Base-by-base conservation (phyloP, 2,888 invertebrate genomes). In the Andrena dorsata region DNA sequence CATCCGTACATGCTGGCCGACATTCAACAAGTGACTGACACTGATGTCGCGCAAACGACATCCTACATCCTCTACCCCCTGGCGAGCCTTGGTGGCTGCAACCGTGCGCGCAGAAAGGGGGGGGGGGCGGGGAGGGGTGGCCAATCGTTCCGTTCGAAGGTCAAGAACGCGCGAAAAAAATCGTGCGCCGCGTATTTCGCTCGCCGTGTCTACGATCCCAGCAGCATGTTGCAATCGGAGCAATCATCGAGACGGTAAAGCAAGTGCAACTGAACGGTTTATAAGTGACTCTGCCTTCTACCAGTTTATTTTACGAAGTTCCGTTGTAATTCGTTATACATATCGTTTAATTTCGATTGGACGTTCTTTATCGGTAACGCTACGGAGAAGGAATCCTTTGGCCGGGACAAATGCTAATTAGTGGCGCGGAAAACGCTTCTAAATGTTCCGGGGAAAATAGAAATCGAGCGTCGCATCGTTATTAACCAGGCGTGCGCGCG, bases 11-110 rank as follows among this genome's bases (percentile, higher is more conserved):
- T 78, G 78, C 78, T 83, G 86, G 86, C 80, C 83, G 84, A 86
- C 89, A 90, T 90, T 90, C 90, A 90, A 90, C 90, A 90, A 90
- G 90, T 90, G 90, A 90, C 89, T 89, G 90, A 90, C 87, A 88
- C 86, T 85, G 85, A 85, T 88, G 83, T 86, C 86, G 87, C 87
- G 86, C 80, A 76, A 83, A 83, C 83, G 85, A 85, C 78, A 86
- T 85, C 77, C 80, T 85, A 76, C 83, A 83, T 86, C 79, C 85
- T 85, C 79, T 80, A 74, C 69, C 78, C 72, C 78, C 41, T 41
- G 41, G 51, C 53, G 75, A 65, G 61, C 68, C 70, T 66, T 56
- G 64, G 58, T 72, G 82, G 64, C 66, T 61, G 61, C 56, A 13
- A 23, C 16, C 23, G 51, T 32, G 60, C 56, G 32, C 28, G 7